Conservation (phyloP, 2,797 vertebrate species). For the Phoebastria nigripes region DNA sequence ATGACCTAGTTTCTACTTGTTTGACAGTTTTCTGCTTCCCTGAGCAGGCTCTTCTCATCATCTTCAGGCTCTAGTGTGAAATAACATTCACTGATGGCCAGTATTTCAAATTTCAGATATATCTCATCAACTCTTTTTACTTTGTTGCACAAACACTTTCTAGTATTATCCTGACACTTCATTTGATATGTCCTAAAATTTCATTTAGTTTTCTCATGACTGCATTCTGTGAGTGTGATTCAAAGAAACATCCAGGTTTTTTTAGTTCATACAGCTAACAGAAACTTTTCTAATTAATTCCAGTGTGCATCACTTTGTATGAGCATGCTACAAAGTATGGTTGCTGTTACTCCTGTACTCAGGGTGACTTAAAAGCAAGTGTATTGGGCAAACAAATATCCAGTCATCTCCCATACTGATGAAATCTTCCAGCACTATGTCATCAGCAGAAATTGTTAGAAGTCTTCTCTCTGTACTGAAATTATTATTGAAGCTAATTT, state of each 20-base stretch:
- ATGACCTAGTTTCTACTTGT: not conserved
- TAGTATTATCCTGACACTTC: not conserved
- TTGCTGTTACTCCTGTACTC: not conserved
- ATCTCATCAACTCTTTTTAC: not conserved
- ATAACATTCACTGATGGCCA: not conserved
- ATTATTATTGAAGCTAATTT: not conserved
- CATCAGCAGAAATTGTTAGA: not conserved
- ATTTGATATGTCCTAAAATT: not conserved
- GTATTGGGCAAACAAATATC: not conserved
- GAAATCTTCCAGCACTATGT: not conserved
- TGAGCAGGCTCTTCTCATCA: not conserved
- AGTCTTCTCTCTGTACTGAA: not conserved
- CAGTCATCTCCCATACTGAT: not conserved
- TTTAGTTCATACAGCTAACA: not conserved
- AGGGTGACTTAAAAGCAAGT: not conserved
- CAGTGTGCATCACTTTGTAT: not conserved
- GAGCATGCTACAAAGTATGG: fast-evolving
- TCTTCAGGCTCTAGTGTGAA: not conserved
- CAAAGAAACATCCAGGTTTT: not conserved
- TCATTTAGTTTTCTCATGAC: not conserved
- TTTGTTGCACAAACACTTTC: not conserved
- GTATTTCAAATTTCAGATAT: not conserved
- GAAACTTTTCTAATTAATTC: not conserved
- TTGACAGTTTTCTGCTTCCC: not conserved
- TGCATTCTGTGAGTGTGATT: not conserved